Evolutionary conservation across 2,113 vertebrate genomes (phyloP).

Genomic region (Tympanuchus pallidicinctus): DNA sequence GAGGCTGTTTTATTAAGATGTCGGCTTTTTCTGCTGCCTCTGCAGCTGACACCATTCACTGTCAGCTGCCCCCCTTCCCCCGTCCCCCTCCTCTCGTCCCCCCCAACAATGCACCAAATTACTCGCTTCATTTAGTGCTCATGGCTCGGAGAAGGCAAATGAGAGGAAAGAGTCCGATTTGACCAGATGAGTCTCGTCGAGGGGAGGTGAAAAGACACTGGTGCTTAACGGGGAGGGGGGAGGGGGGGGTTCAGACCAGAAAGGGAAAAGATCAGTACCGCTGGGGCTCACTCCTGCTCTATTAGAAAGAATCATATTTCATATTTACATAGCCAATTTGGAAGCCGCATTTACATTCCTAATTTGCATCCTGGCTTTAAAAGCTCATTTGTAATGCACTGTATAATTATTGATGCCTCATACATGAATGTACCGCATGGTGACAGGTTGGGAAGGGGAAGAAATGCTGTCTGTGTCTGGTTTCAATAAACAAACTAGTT

Average conservation of each 20-base stretch:
- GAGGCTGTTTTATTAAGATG: conserved; percentile 99
- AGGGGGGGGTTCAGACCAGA: conserved; percentile 11
- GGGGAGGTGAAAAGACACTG: conserved; percentile 78
- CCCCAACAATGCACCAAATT: conserved; percentile 86
- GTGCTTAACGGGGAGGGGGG: conserved; percentile 56
- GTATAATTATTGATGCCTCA: conserved; percentile 68
- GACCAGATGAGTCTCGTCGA: conserved; percentile 83
- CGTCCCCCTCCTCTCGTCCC: conserved; percentile 67
- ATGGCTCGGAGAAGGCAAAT: conserved; percentile 83
- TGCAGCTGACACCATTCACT: conserved; percentile 99
- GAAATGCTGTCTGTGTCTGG: background rate
- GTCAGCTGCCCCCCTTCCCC: conserved; percentile 83
- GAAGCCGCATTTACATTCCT: conserved; percentile 72
- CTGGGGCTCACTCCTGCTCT: conserved; percentile 73
- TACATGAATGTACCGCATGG: conserved; percentile 19
- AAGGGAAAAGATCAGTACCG: conserved; percentile 74
- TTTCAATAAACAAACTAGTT: conserved; percentile 60
- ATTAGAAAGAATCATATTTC: conserved; percentile 74
- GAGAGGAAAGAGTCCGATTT: conserved; percentile 78
- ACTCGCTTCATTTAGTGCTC: conserved; percentile 89
- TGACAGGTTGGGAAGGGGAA: conserved; percentile 25
- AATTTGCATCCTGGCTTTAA: conserved; percentile 75
- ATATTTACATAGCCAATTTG: conserved; percentile 72
- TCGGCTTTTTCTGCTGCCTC: conserved; percentile 99
- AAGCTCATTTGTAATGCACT: conserved; percentile 67